These are phyloP conservation scores for Copsychus sechellarum DNA, from an alignment of 2,113 vertebrate genomes.

Conservation along the genomic window DNA sequence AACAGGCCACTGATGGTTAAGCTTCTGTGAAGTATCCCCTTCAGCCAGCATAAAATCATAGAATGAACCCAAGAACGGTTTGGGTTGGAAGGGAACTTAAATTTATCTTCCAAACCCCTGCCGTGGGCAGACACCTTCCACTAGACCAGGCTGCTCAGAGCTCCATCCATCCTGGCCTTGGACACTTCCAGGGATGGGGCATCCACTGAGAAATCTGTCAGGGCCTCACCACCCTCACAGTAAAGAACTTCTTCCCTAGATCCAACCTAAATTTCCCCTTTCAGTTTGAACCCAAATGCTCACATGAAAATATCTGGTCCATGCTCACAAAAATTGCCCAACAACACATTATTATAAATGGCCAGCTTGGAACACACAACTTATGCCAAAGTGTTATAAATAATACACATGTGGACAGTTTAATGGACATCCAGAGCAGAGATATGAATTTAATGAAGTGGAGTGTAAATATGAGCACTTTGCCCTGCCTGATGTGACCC, in stretches of 20 bases:
- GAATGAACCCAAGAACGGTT: background rate
- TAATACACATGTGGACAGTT: background rate
- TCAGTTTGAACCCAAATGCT: background rate
- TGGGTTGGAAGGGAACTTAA: background rate
- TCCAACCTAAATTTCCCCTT: background rate
- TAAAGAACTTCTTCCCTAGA: background rate
- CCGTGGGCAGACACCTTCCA: background rate
- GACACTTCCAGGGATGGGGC: background rate
- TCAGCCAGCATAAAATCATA: background rate
- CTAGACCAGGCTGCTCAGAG: background rate
- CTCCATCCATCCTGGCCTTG: background rate
- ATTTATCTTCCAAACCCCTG: no score
- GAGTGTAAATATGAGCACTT: background rate
- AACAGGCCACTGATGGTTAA: background rate
- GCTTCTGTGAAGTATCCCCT: background rate
- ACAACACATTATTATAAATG: background rate
- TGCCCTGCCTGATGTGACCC: background rate
- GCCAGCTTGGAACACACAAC: background rate
- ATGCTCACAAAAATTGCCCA: background rate
- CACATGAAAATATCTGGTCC: rapidly evolving
- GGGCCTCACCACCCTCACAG: background rate
- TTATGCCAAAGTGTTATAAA: background rate
- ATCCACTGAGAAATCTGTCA: background rate
- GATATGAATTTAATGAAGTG: background rate
- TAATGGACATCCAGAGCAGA: background rate